A percentile compares a stretch with the other conserved stretches of the same genome.
These are phyloP conservation scores for Pseudomyrmex concolor DNA, from an alignment of 1,140 invertebrate genomes.

Conservation along the genomic window DNA sequence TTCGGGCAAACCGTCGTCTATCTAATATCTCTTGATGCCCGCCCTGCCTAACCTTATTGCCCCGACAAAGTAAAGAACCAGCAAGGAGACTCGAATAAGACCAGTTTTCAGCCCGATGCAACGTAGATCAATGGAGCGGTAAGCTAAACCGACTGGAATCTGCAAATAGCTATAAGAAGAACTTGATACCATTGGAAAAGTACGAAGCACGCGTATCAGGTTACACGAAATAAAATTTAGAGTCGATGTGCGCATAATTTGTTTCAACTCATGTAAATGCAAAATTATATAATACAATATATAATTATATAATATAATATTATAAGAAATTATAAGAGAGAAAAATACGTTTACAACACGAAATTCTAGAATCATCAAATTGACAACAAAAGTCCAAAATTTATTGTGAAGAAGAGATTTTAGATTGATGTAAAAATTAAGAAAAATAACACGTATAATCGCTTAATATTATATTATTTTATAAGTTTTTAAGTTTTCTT, in stretches of 20 bases:
- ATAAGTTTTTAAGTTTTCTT: too few species aligned
- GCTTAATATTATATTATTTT: slow-evolving; percentile 20
- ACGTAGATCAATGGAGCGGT: slow-evolving; percentile 79
- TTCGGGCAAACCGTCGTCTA: slow-evolving; percentile 75
- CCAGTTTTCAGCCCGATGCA: slow-evolving; percentile 74
- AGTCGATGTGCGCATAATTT: not conserved
- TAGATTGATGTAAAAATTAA: not conserved
- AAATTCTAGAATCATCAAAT: slow-evolving; percentile 13
- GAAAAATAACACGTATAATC: not conserved
- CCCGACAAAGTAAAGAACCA: slow-evolving; percentile 79
- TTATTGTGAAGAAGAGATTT: too few species aligned
- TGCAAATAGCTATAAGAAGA: slow-evolving; percentile 59
- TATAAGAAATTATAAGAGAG: not conserved
- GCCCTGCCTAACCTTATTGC: slow-evolving; percentile 82
- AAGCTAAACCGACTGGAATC: slow-evolving; percentile 69
- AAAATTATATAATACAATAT: not conserved
- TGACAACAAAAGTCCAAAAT: not conserved
- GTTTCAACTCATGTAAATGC: too few species aligned
- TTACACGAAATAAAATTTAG: slow-evolving; percentile 10
- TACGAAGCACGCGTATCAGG: not conserved
- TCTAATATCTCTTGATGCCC: slow-evolving; percentile 81
- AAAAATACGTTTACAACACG: not conserved
- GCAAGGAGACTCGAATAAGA: slow-evolving; percentile 72
- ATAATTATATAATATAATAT: not conserved
- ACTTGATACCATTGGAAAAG: not conserved